Evolutionary conservation across 2,888 invertebrate species (phyloP), one percentile per base, ranked within the genome.

Genomic region (Zygogramma bicolorata): DNA sequence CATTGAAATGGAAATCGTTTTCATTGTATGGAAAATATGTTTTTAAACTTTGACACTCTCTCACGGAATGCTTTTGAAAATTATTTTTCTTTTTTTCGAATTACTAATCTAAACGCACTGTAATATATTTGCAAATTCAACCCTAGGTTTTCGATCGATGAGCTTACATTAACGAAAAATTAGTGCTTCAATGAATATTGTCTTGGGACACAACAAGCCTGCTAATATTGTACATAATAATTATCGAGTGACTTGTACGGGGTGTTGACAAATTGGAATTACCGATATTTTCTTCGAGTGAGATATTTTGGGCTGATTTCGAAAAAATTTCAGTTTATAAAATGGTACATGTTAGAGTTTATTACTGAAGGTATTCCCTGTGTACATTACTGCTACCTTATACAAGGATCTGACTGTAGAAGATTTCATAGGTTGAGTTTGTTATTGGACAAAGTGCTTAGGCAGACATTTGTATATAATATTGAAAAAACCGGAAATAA

Each of bases 41-140:
- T 42, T 20, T 68, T 68, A 60, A 68, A 68, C 68, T 68, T 68
- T 68, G 68, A 68, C 68, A 68, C 68, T 68, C 65, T 46, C 59
- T 27, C 31, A 60, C 29, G 46, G 29, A 62, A 42, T 61, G 40
- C 61, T 34, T 61, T 27, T 25, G 18, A 18, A 46, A 27, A 53
- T 25, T 18, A 13, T 3, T 42, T 42, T 42, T 13, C 25, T 4
- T 2, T 15, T n/a, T 4, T 25, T 15, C 15, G 27, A 42, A n/a
- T n/a, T 15, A 53, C 53, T 25, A 53, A 53, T 53, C 22, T 13
- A 53, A 53, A 13, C 25, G 53, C 53, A 53, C 53, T 53, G 53
- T 53, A 25, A 46, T 53, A 53, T 53, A 53, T 42, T 15, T 53
- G 53, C 53, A 53, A 25, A 53, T 53, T 25, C 10, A 25, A 53